phyloP scores from a whole-genome alignment of 2,113 vertebrate genomes.

The Thalassoma bifasciatum region DNA sequence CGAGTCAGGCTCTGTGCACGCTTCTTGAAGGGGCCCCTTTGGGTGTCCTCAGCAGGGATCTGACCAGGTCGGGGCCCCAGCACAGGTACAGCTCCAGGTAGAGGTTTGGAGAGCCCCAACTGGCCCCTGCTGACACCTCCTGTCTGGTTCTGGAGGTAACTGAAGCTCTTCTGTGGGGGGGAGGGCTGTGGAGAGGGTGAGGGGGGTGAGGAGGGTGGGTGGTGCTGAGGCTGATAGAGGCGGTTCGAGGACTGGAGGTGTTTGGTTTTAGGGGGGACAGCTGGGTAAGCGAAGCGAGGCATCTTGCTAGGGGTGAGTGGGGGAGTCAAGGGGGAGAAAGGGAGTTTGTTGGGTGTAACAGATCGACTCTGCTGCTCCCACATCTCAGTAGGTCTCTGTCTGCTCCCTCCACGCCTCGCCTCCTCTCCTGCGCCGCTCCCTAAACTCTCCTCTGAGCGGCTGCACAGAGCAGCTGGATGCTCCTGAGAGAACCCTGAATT shows the following conservation, averaged over 20 bases:
- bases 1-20: constrained; percentile 90
- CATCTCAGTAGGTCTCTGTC: constrained; percentile 51
- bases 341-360: constrained; percentile 29
- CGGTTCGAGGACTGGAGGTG: constrained; percentile 43
- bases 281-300: constrained; percentile 73
- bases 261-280: constrained; percentile 64
- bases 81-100: constrained; percentile 56
- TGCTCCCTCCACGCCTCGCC: constrained; percentile 25
- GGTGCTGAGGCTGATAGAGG: constrained; percentile 50
- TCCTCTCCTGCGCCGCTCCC: constrained; percentile 64
- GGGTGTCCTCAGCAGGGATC: neutral
- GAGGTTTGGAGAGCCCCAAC: constrained; percentile 47
- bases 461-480: constrained; percentile 65
- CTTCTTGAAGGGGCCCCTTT: constrained; percentile 81
- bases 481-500: constrained; percentile 79
- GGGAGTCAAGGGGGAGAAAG: constrained; percentile 62
- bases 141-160: constrained; percentile 63
- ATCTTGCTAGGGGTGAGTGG: constrained; percentile 75
- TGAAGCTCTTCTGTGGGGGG: constrained; percentile 67
- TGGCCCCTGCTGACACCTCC: constrained; percentile 19
- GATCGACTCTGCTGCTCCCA: constrained; percentile 46
- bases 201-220: constrained; percentile 37
- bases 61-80: constrained; percentile 22
- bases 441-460: constrained; percentile 83
- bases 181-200: constrained; percentile 46